These are phyloP conservation scores for Eucidaris tribuloides DNA, from an alignment of 35 echinoderm and acorn worm species.

Conservation along the genomic window DNA sequence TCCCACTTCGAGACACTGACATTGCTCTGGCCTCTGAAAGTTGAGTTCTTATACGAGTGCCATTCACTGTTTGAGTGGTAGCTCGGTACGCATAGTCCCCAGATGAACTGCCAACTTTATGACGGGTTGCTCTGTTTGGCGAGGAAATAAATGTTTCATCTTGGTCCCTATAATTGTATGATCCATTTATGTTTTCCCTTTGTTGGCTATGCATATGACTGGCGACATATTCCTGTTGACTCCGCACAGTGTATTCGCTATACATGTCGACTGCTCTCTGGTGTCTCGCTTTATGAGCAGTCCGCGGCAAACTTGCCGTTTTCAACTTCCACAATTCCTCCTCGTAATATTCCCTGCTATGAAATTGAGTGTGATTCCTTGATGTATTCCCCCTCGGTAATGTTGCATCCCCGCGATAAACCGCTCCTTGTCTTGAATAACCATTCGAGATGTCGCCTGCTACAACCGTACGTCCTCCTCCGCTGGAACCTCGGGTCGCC, in stretches of 20 bases:
- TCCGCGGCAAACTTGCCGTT: constrained; percentile 11
- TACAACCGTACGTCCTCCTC: neutral
- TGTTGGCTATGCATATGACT: neutral
- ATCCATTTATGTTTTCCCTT: no score
- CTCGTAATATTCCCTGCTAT: neutral
- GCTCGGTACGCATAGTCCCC: constrained; percentile 13
- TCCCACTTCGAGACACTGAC: neutral
- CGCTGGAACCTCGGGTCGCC: neutral
- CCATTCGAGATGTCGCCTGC: neutral
- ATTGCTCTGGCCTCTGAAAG: neutral
- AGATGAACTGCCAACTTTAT: no score
- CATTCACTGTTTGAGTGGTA: neutral
- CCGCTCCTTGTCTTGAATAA: neutral
- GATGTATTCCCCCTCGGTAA: neutral
- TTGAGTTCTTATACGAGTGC: neutral
- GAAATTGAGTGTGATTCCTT: neutral
- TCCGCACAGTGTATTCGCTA: neutral
- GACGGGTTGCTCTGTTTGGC: no score
- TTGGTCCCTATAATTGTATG: no score
- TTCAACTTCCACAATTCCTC: constrained; percentile 25
- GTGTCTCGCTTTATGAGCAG: neutral
- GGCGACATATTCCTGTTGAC: neutral
- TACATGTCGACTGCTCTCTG: neutral
- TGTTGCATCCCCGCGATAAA: neutral
- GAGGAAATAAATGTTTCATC: no score